phyloP scores from a whole-genome alignment of 2,113 vertebrate genomes.

The Castor canadensis region DNA sequence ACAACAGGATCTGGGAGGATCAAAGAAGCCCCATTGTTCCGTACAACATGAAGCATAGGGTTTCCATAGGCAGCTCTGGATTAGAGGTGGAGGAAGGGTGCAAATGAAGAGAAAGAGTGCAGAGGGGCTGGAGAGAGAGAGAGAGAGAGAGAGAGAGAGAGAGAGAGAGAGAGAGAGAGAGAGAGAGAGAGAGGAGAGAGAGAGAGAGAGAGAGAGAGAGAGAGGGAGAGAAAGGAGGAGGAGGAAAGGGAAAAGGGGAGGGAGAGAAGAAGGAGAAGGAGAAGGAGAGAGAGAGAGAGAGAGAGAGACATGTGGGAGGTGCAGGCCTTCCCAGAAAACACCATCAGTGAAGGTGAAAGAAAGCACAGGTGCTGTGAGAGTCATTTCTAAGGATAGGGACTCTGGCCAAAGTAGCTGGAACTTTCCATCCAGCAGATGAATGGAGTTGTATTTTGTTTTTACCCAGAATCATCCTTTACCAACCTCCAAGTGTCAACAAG shows the following conservation, averaged over 20 bases:
- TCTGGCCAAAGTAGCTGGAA: accelerated
- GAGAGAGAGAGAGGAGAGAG: no score
- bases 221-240: no score
- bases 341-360: background rate
- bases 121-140: no score
- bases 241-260: no score
- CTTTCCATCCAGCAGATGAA: background rate
- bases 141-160: no score
- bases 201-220: no score
- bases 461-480: background rate
- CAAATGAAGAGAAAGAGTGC: no score
- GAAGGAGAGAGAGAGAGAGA: no score
- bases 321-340: background rate
- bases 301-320: background rate
- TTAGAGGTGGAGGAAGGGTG: background rate
- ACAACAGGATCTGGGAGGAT: background rate
- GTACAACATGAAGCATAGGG: background rate
- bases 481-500: background rate
- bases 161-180: no score
- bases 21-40: background rate
- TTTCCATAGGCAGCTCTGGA: background rate
- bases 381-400: background rate
- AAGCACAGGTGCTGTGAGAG: background rate
- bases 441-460: background rate
- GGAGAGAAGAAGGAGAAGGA: background rate